A percentile compares a stretch with the other conserved stretches of the same genome.
Evolutionary conservation across 2,888 invertebrate genomes (phyloP).

Genomic region (Heliconius hortense): DNA sequence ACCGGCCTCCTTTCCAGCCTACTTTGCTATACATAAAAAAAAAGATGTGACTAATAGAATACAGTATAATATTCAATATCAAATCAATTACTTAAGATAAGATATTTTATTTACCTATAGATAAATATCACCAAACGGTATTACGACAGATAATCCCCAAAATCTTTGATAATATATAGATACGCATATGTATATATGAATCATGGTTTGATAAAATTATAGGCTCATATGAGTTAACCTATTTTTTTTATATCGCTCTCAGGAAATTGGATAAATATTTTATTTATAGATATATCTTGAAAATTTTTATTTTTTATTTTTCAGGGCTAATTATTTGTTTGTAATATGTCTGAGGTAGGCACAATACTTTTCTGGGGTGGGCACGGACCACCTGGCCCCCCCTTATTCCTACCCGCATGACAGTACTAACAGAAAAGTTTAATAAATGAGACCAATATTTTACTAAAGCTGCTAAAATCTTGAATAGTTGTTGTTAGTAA

Average conservation of each 20-base stretch:
- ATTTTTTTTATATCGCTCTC: background rate
- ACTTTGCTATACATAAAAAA: background rate
- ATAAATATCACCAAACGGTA: background rate
- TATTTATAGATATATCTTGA: background rate
- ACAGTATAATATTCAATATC: background rate
- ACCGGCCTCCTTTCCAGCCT: too few species aligned
- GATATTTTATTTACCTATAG: background rate
- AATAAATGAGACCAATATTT: too few species aligned
- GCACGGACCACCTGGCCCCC: too few species aligned
- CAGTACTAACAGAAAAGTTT: too few species aligned
- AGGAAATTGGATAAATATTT: background rate
- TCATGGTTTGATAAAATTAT: background rate
- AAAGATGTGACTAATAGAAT: background rate
- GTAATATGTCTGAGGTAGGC: too few species aligned
- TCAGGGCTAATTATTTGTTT: too few species aligned
- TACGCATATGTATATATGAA: background rate
- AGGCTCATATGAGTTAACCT: background rate
- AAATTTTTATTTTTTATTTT: too few species aligned
- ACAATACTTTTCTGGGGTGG: too few species aligned
- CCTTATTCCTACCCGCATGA: too few species aligned
- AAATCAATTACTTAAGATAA: background rate
- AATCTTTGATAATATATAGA: background rate
- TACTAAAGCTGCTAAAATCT: too few species aligned
- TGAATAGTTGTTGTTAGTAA: too few species aligned
- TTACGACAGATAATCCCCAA: constrained; percentile 3